Conservation (phyloP, 1,140 invertebrate species). For the Eriosoma lanigerum region DNA sequence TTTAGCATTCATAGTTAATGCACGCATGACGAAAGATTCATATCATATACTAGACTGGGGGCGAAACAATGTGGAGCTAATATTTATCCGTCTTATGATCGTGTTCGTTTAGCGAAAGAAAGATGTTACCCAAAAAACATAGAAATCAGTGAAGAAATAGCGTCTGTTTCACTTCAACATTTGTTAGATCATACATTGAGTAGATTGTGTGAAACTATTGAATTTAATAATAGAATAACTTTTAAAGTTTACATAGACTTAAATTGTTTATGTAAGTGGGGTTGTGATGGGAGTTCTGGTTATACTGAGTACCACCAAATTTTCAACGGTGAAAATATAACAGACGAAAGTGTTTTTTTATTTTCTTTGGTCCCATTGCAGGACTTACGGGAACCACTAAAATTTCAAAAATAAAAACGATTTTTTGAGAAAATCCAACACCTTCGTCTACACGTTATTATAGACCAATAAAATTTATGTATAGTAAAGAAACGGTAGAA, state of each 20-base stretch:
- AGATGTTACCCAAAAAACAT: constrained; percentile 22
- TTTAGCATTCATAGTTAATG: not conserved
- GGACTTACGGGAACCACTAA: no score
- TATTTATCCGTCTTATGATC: no score
- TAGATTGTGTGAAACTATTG: not conserved
- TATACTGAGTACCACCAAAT: not conserved
- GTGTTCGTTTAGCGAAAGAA: constrained; percentile 11
- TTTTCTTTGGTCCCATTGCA: constrained; percentile 53
- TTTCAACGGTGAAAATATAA: not conserved
- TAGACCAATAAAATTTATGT: no score
- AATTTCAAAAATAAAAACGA: not conserved
- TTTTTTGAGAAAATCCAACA: constrained; percentile 58
- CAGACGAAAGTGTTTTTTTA: constrained; percentile 55
- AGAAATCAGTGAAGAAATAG: constrained; percentile 20
- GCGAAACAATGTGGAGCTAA: not conserved
- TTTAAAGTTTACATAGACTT: not conserved
- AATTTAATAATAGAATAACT: no score
- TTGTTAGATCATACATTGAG: constrained; percentile 8
- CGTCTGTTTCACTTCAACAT: constrained; percentile 1
- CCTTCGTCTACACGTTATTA: no score
- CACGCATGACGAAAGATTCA: constrained; percentile 13
- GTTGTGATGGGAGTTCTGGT: no score
- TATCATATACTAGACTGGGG: not conserved
- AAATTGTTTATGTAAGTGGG: constrained; percentile 53
- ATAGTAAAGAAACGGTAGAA: no score